Conservation (phyloP, 2,797 vertebrate species). For the Phataginus tricuspis region DNA sequence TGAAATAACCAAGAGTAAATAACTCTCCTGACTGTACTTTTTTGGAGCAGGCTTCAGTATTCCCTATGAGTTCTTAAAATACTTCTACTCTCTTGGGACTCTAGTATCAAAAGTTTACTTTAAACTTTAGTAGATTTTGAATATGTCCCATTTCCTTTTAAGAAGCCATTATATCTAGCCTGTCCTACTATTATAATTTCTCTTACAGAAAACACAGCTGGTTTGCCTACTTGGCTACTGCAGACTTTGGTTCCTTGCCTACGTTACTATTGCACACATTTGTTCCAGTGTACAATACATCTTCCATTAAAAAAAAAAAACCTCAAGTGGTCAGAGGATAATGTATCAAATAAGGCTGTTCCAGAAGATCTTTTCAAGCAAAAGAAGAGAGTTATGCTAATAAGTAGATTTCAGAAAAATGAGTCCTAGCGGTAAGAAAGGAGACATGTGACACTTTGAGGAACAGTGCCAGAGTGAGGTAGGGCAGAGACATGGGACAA, state of each 20-base stretch:
- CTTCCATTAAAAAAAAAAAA: not conserved
- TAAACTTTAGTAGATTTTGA: not conserved
- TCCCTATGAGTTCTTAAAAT: not conserved
- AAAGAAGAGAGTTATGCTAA: not conserved
- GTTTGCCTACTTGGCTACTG: not conserved
- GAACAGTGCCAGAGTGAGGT: not conserved
- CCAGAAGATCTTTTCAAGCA: not conserved
- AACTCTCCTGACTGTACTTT: not conserved
- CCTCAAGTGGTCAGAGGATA: not conserved
- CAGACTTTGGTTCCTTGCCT: not conserved
- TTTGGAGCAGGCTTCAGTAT: not conserved
- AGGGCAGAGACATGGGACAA: too few species aligned
- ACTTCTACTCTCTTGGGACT: not conserved
- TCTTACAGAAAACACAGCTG: not conserved
- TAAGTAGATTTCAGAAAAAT: not conserved
- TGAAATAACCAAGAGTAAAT: not conserved
- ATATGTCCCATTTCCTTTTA: not conserved
- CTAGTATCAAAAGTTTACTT: not conserved
- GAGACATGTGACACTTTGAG: not conserved
- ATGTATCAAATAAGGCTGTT: not conserved
- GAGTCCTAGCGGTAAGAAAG: not conserved
- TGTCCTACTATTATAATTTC: not conserved
- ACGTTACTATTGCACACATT: not conserved
- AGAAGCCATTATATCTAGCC: not conserved
- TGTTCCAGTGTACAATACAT: not conserved